phyloP scores from a whole-genome alignment of 2,113 vertebrate species.

The Tachysurus fulvidraco region DNA sequence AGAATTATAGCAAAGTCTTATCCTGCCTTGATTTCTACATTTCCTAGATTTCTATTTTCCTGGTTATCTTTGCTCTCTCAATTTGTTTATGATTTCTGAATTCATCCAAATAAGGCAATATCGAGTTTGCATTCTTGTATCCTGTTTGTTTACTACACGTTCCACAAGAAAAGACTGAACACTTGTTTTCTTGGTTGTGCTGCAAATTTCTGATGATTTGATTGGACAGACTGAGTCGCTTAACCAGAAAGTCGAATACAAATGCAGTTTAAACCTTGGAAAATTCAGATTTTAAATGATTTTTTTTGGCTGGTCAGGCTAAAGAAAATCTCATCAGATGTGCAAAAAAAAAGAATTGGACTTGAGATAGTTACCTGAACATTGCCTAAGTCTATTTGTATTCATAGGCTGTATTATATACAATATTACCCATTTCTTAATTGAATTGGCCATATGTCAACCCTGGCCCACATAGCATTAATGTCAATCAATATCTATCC shows the following conservation, averaged over 20 bases:
- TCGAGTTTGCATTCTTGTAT: not conserved
- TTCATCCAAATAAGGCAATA: not conserved
- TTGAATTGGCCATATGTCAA: conserved; percentile 19
- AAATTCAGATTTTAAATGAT: not conserved
- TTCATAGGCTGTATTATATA: not conserved
- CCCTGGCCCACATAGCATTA: not conserved
- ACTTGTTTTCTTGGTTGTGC: not conserved
- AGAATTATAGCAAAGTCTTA: not conserved
- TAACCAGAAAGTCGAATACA: not conserved
- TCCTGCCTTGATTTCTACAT: not conserved
- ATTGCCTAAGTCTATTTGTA: not conserved
- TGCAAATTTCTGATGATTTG: not conserved
- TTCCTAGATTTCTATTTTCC: not conserved
- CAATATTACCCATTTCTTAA: conserved; percentile 4
- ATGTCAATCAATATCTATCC: conserved; percentile 8
- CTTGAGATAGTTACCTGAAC: not conserved
- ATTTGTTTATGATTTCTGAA: not conserved
- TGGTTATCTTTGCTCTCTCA: not conserved
- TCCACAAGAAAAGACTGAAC: not conserved
- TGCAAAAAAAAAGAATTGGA: not conserved
- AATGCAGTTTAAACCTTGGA: not conserved
- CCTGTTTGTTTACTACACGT: not conserved
- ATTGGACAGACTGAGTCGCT: not conserved
- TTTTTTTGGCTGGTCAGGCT: not conserved
- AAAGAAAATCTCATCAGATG: not conserved